Evolutionary conservation across 2,888 invertebrate genomes (phyloP).

Genomic region (Villa cingulata): DNA sequence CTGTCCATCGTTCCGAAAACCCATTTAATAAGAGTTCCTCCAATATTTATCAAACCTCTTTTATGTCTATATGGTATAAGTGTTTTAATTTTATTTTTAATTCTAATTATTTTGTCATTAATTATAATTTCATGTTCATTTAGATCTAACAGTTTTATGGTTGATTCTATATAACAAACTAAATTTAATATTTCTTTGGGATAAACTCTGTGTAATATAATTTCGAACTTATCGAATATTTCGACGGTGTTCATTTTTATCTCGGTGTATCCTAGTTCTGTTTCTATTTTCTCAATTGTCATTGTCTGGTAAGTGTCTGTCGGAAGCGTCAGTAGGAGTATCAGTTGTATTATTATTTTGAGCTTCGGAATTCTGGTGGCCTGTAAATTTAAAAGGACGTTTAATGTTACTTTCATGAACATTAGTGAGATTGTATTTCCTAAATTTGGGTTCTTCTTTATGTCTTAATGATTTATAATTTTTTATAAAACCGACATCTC

Average conservation of each 20-base stretch:
- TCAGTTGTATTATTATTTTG: background rate
- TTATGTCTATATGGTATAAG: constrained; percentile 7
- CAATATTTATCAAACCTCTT: constrained; percentile 10
- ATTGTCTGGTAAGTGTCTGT: background rate
- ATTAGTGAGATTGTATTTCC: constrained; percentile 5
- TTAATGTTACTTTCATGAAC: constrained; percentile 9
- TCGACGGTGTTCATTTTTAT: background rate
- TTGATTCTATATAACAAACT: constrained; percentile 6
- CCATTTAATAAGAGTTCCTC: constrained; percentile 9
- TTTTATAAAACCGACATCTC: background rate
- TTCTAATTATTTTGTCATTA: background rate
- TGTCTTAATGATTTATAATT: constrained; percentile 2
- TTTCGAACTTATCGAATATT: background rate
- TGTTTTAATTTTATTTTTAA: constrained; percentile 2
- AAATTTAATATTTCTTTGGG: constrained; percentile 9
- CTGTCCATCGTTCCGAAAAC: constrained; percentile 13
- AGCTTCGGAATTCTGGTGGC: background rate
- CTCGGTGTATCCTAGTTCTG: background rate
- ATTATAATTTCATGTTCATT: background rate
- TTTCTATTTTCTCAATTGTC: background rate
- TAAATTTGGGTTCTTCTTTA: constrained; percentile 9
- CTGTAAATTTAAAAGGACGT: constrained; percentile 8
- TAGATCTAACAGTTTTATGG: background rate
- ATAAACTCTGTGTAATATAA: constrained; percentile 9
- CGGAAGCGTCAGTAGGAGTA: background rate